These are phyloP conservation scores for Siniperca undulata DNA, from an alignment of 2,797 vertebrate genomes.

Conservation along the genomic window DNA sequence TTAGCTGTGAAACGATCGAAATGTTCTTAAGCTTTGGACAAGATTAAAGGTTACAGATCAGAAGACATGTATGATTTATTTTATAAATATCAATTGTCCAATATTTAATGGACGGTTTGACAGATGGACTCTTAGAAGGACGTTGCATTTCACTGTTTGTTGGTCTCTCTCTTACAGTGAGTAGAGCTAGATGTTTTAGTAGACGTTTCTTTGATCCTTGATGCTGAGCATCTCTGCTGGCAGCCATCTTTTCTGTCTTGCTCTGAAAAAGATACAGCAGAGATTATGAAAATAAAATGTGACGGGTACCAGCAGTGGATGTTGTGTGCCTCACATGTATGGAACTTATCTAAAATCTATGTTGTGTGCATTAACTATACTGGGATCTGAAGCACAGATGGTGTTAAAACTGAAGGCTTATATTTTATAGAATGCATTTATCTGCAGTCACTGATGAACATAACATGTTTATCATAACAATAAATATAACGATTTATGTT, in stretches of 20 bases:
- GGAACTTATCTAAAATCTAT: neutral
- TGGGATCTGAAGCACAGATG: neutral
- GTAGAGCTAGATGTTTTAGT: constrained; percentile 14
- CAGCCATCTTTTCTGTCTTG: constrained; percentile 59
- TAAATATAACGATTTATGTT: neutral
- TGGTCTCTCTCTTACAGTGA: constrained; percentile 18
- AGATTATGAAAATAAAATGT: constrained; percentile 40
- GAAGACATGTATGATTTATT: constrained; percentile 11
- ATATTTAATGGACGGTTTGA: constrained; percentile 8
- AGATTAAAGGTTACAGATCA: neutral
- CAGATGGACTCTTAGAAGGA: neutral
- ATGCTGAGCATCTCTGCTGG: constrained; percentile 44
- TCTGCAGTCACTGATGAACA: neutral
- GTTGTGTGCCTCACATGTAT: neutral
- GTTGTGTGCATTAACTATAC: neutral
- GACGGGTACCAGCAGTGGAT: constrained; percentile 8
- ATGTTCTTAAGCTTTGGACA: neutral
- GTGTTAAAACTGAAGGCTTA: neutral
- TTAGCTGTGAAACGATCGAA: neutral
- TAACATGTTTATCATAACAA: neutral
- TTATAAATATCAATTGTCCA: neutral
- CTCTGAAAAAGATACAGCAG: constrained; percentile 65
- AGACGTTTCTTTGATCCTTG: constrained; percentile 23
- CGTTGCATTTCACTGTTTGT: constrained; percentile 35
- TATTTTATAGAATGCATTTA: constrained; percentile 6